Conservation (phyloP, 2,113 vertebrate genomes). For the Axis porcinus region DNA sequence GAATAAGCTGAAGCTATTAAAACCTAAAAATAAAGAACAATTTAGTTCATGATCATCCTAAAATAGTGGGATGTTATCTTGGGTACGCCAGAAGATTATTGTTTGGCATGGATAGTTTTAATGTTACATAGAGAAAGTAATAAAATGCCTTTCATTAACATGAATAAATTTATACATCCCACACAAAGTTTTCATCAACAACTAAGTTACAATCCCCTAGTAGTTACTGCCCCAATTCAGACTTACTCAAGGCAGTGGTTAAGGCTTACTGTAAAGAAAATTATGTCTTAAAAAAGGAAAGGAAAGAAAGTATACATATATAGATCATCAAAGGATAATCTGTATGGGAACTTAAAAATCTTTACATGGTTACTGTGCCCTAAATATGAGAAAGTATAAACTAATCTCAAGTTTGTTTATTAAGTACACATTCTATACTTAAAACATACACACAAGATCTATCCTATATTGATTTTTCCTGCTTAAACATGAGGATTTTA, state of each 20-base stretch:
- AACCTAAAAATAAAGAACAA: not conserved
- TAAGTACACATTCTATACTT: not conserved
- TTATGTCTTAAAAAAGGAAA: not conserved
- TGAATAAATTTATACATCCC: not conserved
- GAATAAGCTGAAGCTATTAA: not conserved
- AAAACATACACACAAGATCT: not conserved
- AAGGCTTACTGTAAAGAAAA: not conserved
- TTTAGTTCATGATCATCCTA: not conserved
- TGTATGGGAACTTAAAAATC: not conserved
- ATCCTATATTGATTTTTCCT: not conserved
- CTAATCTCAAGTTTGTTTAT: not conserved
- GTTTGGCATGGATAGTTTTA: not conserved
- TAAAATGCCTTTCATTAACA: not conserved
- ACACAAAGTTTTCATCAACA: not conserved
- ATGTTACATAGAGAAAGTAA: not conserved
- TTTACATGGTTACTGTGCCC: not conserved
- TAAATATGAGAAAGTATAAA: not conserved
- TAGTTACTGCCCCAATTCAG: not conserved
- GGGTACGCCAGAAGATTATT: not conserved
- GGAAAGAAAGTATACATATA: not conserved
- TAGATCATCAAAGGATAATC: not conserved
- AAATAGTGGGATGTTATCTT: not conserved
- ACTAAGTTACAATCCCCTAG: not conserved
- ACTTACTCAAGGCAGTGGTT: not conserved
- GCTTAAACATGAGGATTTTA: not conserved